These are phyloP conservation scores for Neopipo cinnamomea DNA, from an alignment of 2,113 vertebrate species.

Conservation along the genomic window DNA sequence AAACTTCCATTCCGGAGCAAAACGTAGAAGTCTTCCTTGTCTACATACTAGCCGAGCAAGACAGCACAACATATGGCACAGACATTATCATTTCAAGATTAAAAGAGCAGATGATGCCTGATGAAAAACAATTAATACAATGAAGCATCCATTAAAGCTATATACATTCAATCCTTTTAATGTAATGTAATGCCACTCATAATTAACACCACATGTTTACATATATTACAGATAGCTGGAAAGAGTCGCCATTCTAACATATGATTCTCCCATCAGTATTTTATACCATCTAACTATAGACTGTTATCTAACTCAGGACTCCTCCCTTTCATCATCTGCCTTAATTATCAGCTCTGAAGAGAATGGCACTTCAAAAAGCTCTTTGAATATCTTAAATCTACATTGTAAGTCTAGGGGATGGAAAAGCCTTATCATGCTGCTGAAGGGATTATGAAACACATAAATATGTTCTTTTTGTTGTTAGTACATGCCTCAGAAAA, in stretches of 20 bases:
- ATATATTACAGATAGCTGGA: not conserved
- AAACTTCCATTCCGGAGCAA: not conserved
- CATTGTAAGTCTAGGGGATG: not conserved
- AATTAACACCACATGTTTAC: not conserved
- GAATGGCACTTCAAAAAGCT: not conserved
- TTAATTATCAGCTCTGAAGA: not conserved
- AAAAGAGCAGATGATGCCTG: not conserved
- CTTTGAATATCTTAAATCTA: not conserved
- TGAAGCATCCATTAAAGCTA: not conserved
- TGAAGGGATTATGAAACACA: not conserved
- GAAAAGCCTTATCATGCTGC: not conserved
- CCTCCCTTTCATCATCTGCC: not conserved
- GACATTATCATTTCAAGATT: not conserved
- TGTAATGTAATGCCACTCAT: not conserved
- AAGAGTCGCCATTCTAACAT: not conserved
- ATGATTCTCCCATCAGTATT: not conserved
- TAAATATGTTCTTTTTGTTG: not conserved
- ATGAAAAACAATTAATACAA: not conserved
- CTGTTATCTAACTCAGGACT: not conserved
- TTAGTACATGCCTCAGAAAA: not conserved
- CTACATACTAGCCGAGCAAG: not conserved
- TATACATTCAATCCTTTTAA: not conserved
- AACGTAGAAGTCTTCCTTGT: not conserved
- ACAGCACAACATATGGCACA: not conserved
- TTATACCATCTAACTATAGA: not conserved